phyloP scores from a whole-genome alignment of 2,113 vertebrate species.

The Hymenochirus boettgeri region DNA sequence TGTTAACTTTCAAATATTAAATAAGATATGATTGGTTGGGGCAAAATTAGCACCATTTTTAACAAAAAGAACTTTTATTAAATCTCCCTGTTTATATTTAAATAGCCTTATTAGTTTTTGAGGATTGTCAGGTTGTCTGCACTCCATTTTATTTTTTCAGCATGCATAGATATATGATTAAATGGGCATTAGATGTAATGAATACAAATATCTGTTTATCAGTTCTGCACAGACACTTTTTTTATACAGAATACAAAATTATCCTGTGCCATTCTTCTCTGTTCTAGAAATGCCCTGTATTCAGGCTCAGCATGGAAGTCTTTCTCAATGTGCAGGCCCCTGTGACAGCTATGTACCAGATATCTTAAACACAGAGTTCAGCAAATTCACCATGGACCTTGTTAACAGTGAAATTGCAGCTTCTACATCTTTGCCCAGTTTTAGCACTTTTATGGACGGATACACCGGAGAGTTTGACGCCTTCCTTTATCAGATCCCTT shows the following conservation, averaged over 20 bases:
- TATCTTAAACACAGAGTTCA: constrained; percentile 72
- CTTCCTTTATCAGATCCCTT: constrained; percentile 81
- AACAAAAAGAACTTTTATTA: no score
- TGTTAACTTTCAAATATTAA: no score
- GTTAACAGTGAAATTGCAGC: constrained; percentile 60
- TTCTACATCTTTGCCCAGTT: constrained; percentile 74
- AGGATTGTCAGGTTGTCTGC: no score
- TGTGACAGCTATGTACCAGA: constrained; percentile 73
- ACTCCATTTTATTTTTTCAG: no score
- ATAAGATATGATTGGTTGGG: no score
- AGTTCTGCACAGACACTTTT: no score
- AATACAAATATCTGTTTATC: no score
- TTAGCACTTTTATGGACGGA: constrained; percentile 80
- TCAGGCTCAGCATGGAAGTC: constrained; percentile 79
- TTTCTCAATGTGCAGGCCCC: constrained; percentile 56
- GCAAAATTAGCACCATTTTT: no score
- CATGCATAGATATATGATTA: no score
- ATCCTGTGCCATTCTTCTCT: constrained; percentile 12
- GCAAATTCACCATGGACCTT: constrained; percentile 75
- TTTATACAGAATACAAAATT: not conserved
- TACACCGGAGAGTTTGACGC: constrained; percentile 76
- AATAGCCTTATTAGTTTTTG: no score
- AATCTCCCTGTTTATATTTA: no score
- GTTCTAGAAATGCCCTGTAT: constrained; percentile 89
- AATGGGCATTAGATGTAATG: no score